These are phyloP conservation scores for Catocala sponsa DNA, from an alignment of 2,888 invertebrate genomes.

Conservation along the genomic window DNA sequence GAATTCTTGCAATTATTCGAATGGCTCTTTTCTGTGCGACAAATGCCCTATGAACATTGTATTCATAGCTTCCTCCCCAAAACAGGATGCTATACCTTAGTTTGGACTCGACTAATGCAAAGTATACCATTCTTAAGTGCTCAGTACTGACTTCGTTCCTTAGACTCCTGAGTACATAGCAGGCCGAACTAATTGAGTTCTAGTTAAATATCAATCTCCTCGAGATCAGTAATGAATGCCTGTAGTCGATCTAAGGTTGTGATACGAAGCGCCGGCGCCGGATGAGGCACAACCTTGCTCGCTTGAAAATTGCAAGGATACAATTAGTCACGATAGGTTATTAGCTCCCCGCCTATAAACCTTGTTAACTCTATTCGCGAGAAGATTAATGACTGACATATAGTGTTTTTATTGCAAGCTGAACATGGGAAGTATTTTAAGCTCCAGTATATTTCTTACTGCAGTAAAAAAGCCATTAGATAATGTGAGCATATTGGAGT, in stretches of 20 bases:
- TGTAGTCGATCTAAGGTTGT: neutral
- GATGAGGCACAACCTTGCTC: constrained; percentile 25
- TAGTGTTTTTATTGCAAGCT: constrained; percentile 31
- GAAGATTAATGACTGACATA: constrained; percentile 35
- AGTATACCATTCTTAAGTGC: too few species aligned
- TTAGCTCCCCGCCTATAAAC: constrained; percentile 38
- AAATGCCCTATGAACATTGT: too few species aligned
- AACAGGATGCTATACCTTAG: too few species aligned
- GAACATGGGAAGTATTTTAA: constrained; percentile 24
- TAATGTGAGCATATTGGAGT: neutral
- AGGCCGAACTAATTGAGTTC: too few species aligned
- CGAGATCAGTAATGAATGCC: neutral
- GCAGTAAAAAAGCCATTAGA: constrained; percentile 1
- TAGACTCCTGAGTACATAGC: too few species aligned
- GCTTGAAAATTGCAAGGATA: constrained; percentile 40
- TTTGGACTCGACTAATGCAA: too few species aligned
- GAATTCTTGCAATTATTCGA: too few species aligned
- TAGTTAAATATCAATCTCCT: too few species aligned
- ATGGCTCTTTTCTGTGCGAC: too few species aligned
- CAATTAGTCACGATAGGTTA: constrained; percentile 44
- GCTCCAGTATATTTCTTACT: neutral
- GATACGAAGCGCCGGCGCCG: constrained; percentile 22
- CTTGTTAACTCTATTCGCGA: constrained; percentile 46
- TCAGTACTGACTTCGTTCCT: too few species aligned
- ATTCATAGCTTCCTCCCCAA: too few species aligned